Base-by-base conservation (phyloP, 1,140 invertebrate species). In the Zaprionus inermis region DNA sequence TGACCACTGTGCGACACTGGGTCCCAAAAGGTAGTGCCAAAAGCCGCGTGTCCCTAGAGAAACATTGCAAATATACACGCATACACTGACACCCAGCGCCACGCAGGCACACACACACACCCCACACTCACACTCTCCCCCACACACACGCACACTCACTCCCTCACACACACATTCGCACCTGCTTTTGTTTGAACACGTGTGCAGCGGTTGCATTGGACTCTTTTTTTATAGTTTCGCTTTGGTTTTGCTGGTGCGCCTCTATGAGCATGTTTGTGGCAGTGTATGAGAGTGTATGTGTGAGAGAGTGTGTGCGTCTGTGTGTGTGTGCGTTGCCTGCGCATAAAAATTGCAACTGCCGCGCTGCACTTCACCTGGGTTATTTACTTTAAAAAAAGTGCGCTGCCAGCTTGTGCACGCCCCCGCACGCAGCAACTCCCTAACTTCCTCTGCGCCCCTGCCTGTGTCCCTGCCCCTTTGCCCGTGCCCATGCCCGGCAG, bases 41-140 rank as follows among this genome's bases (percentile, higher is more conserved):
- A 78, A 61, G 70, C 67, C 72, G 63, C 64, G 60, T 78, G 69
- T 75, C 56, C 79, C 56, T 46, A 85, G 72, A 78, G 67, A 85
- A 76, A 79, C 68, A 78, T 72, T 78, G 68, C 78, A 81, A 81
- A 81, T 78, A 76, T 60, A 46, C 58, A 57, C 51, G 52, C 66
- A 65, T n/a, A 65, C 56, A 30, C 12, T 6, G 32, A 55, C 36
- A 52, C 28, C 14, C 18, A 30, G 22, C 49, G 34, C 32, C 10
- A 38, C 32, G 34, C 58, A 63, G 30, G 52, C 66, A 30, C 44
- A 38, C 28, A 20, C 14, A 36, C 36, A 32, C 55, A 1, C 32
- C 49, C 2, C 57, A 32, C 12, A 54, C 34, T 22, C 30, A 59
- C 36, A 38, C 22, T 12, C 36, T 6, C 5, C 24, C 30, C 9